Percentiles rank a stretch among this genome's conserved stretches.
Conservation (phyloP, 2,113 vertebrate species). For the Shinisaurus crocodilurus region DNA sequence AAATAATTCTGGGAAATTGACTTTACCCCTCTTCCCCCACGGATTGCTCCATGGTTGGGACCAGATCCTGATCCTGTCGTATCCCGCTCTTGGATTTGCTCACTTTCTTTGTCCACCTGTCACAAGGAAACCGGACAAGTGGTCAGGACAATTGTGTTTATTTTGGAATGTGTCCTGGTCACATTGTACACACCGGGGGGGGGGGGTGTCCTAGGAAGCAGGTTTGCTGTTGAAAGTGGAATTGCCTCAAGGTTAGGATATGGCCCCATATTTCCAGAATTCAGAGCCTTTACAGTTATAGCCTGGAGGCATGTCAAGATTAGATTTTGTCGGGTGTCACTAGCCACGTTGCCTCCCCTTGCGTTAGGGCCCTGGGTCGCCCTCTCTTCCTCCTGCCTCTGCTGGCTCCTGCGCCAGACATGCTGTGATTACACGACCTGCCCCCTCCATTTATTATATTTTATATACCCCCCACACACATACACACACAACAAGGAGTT, state of each 20-base stretch:
- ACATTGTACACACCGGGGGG: neutral
- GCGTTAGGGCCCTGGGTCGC: neutral
- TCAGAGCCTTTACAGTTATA: neutral
- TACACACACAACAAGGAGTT: too few species aligned
- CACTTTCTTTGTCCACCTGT: neutral
- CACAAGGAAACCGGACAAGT: neutral
- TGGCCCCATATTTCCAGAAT: neutral
- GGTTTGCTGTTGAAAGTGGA: neutral
- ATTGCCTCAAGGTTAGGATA: neutral
- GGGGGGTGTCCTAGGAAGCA: neutral
- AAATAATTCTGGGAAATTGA: neutral
- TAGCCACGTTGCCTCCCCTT: neutral
- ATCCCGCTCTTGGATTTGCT: neutral
- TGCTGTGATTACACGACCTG: too few species aligned
- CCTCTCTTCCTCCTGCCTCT: too few species aligned
- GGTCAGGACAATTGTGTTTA: neutral
- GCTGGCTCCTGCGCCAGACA: neutral
- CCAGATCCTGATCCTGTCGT: neutral
- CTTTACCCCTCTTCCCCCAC: neutral
- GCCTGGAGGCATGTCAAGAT: neutral
- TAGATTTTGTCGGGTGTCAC: neutral
- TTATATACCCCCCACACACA: too few species aligned
- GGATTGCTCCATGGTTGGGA: neutral
- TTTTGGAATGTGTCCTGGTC: neutral
- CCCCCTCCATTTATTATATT: too few species aligned